Evolutionary conservation across 2,113 vertebrate species (phyloP).

Genomic region (Sinocyclocheilus maitianheensis): DNA sequence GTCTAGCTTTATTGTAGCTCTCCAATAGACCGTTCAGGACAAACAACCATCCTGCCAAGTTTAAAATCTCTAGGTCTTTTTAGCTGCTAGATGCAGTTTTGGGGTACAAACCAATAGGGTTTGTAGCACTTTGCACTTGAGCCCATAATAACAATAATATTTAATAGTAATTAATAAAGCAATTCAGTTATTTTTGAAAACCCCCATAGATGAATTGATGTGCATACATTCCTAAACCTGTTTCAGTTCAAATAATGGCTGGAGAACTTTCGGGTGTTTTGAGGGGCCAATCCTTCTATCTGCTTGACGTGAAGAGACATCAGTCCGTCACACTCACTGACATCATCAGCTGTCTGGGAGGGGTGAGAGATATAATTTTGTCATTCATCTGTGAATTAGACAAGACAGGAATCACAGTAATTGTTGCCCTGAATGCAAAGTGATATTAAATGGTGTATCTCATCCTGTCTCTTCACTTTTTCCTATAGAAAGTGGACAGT

Average conservation of each 20-base stretch:
- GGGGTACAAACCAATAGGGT: neutral
- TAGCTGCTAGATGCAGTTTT: neutral
- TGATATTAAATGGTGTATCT: neutral
- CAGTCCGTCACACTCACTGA: constrained; percentile 58
- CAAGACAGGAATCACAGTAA: neutral
- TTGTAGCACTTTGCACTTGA: neutral
- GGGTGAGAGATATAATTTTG: constrained; percentile 69
- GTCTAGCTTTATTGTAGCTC: no score
- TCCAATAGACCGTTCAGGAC: no score
- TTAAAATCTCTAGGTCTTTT: neutral
- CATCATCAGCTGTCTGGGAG: constrained; percentile 77
- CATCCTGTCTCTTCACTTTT: neutral
- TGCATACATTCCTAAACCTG: neutral
- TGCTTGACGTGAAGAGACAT: constrained; percentile 65
- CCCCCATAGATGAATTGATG: neutral
- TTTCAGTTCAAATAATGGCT: constrained; percentile 6
- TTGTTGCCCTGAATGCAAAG: neutral
- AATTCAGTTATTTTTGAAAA: neutral
- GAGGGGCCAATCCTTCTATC: constrained; percentile 66
- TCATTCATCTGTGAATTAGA: no score
- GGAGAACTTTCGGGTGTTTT: constrained; percentile 39
- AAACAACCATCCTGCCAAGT: no score
- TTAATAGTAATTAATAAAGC: neutral
- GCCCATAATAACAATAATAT: neutral
- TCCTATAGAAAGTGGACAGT: constrained; percentile 80